phyloP scores from a whole-genome alignment of 2,888 invertebrate species.

The Steinernema hermaphroditum region DNA sequence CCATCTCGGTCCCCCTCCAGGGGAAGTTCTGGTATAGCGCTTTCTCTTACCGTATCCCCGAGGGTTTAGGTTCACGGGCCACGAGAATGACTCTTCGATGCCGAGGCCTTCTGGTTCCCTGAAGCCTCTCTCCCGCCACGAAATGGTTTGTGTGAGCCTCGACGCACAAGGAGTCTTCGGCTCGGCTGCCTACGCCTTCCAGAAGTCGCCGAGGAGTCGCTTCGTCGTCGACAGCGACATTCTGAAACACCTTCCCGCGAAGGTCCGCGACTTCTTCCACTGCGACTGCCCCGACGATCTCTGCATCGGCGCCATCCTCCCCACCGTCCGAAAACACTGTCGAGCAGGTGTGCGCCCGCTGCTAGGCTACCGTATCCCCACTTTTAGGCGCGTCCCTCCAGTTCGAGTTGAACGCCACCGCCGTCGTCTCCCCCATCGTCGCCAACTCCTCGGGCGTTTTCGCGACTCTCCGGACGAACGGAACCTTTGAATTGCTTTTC shows the following conservation, averaged over 20 bases:
- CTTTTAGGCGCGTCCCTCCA: background rate
- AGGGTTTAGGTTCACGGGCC: background rate
- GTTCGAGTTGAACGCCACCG: constrained; percentile 14
- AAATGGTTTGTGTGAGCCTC: background rate
- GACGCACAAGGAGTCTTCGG: background rate
- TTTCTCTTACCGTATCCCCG: background rate
- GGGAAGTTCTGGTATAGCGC: background rate
- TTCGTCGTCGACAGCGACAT: constrained; percentile 15
- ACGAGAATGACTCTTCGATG: constrained; percentile 2
- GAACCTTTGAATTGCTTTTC: background rate
- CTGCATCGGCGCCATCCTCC: constrained; percentile 26
- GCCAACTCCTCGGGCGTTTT: background rate
- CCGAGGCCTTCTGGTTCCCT: background rate
- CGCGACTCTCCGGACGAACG: background rate
- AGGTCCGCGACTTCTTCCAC: background rate
- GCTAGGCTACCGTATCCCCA: background rate
- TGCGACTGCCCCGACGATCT: constrained; percentile 7
- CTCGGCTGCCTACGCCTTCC: constrained; percentile 16
- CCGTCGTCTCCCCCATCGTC: background rate
- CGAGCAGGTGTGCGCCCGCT: background rate
- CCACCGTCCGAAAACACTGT: background rate
- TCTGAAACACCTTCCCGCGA: background rate
- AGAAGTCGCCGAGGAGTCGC: constrained; percentile 3
- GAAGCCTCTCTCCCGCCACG: background rate
- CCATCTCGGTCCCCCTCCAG: background rate